Conservation (phyloP, 2,888 invertebrate genomes). For the Galerucella calmariensis region DNA sequence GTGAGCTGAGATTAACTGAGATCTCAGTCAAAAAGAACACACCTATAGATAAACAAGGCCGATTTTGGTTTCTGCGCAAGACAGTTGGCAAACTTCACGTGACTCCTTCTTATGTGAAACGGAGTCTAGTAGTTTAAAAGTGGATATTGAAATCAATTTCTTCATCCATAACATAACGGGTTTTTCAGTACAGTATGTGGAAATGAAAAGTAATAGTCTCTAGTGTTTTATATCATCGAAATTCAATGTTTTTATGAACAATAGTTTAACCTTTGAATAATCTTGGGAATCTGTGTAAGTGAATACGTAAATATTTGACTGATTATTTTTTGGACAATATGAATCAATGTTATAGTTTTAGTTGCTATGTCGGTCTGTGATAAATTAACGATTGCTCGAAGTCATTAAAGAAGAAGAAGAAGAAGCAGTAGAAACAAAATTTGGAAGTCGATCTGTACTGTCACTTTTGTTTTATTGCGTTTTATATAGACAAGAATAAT, state of each 20-base stretch:
- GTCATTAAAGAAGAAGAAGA: conserved; percentile 57
- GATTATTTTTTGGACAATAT: conserved; percentile 35
- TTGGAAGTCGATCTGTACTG: conserved; percentile 16
- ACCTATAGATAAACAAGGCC: no score
- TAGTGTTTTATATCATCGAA: background rate
- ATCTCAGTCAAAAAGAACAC: no score
- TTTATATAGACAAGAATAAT: background rate
- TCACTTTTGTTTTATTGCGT: conserved; percentile 1
- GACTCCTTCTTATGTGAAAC: no score
- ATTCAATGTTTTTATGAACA: background rate
- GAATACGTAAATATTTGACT: conserved; percentile 25
- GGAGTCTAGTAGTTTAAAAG: no score
- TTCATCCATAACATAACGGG: no score
- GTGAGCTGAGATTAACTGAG: no score
- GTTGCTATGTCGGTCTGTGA: conserved; percentile 67
- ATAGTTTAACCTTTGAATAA: background rate
- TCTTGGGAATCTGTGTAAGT: background rate
- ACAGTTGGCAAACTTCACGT: no score
- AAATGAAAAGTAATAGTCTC: no score
- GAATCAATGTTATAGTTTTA: conserved; percentile 55
- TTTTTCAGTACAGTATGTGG: no score
- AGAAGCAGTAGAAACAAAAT: conserved; percentile 40
- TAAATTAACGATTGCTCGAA: conserved; percentile 62
- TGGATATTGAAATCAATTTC: no score
- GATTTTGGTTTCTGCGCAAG: no score